Evolutionary conservation across 2,797 vertebrate species (phyloP).

Genomic region (Mycteria americana): DNA sequence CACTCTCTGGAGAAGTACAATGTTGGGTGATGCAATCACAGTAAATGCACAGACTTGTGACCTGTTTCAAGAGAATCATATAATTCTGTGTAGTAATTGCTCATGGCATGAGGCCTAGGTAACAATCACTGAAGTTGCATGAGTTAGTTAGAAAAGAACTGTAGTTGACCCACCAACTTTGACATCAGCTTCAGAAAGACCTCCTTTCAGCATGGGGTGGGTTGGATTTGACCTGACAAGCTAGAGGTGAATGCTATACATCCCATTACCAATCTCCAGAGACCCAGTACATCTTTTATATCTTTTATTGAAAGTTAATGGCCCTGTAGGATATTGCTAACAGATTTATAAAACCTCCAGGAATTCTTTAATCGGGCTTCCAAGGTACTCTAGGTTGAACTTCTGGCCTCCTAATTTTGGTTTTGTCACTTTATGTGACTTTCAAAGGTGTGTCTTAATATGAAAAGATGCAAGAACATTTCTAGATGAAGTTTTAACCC

Average conservation of each 20-base stretch:
- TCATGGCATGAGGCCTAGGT: background rate
- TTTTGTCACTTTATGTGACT: background rate
- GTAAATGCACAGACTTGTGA: background rate
- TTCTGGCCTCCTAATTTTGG: background rate
- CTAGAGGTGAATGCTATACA: background rate
- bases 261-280: background rate
- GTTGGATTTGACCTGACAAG: background rate
- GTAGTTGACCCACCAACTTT: background rate
- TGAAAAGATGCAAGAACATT: background rate
- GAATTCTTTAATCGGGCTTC: background rate
- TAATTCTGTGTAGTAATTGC: background rate
- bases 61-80: background rate
- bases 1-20: background rate
- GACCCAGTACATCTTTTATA: background rate
- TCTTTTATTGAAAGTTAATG: slow-evolving; percentile 1
- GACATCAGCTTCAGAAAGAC: background rate
- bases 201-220: background rate
- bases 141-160: background rate
- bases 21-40: background rate
- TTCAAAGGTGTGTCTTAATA: background rate
- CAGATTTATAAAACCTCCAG: background rate
- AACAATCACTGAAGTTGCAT: background rate
- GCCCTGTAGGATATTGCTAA: background rate
- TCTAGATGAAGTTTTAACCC: background rate
- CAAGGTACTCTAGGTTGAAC: background rate